Percentiles rank a stretch among this genome's conserved stretches.
Conservation (phyloP, 2,888 invertebrate species). For the Cancer borealis region DNA sequence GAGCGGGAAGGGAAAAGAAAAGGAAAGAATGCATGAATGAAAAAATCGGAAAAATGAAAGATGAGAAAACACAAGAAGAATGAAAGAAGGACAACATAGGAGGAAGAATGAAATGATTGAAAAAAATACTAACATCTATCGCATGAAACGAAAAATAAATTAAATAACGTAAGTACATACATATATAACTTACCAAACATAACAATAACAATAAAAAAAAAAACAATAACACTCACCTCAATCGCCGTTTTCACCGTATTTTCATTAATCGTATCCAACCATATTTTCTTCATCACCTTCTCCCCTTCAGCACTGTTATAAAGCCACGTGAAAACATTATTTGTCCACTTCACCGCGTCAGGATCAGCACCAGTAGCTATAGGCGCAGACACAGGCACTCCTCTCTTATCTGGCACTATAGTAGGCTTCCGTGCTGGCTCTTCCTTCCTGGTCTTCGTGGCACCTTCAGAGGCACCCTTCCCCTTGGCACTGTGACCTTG, state of each 20-base stretch:
- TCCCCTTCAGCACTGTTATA: constrained; percentile 71
- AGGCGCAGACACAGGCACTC: constrained; percentile 58
- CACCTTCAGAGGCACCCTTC: not conserved
- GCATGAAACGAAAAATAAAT: not conserved
- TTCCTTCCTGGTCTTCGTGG: not conserved
- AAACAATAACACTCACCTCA: constrained; percentile 67
- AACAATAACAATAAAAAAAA: not conserved
- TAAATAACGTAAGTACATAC: not conserved
- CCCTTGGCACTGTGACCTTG: not conserved
- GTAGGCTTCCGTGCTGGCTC: constrained; percentile 68
- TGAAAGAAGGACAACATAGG: not conserved
- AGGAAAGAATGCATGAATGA: not conserved
- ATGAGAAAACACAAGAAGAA: not conserved
- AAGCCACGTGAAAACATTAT: constrained; percentile 74
- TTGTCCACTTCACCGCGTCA: constrained; percentile 74
- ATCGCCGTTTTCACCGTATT: constrained; percentile 74
- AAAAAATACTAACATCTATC: not conserved
- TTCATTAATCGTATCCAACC: constrained; percentile 71
- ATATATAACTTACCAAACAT: not conserved
- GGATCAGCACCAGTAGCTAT: constrained; percentile 74
- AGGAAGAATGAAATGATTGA: not conserved
- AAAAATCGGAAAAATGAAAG: not conserved
- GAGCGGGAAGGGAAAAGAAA: not conserved
- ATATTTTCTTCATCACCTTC: constrained; percentile 61
- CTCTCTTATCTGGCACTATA: constrained; percentile 67